Evolutionary conservation across 2,888 invertebrate species (phyloP).

Genomic region (Hermodice carunculata): DNA sequence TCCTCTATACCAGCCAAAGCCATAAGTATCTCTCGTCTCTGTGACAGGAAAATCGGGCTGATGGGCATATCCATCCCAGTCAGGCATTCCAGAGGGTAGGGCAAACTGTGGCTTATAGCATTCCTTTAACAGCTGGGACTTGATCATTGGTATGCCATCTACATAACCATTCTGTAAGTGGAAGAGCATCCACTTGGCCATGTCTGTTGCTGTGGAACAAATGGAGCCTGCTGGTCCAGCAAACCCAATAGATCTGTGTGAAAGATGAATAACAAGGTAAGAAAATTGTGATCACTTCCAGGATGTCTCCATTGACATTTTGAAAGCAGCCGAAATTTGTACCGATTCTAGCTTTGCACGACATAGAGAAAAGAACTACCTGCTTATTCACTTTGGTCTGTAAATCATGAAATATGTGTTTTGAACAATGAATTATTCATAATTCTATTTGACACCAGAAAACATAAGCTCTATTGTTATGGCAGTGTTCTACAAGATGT

Average conservation of each 20-base stretch:
- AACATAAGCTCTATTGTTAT: too few relatives aligned
- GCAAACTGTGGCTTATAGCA: constrained; percentile 18
- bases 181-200: constrained; percentile 51
- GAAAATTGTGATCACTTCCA: too few relatives aligned
- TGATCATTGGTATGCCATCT: neutral
- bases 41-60: constrained; percentile 30
- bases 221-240: constrained; percentile 64
- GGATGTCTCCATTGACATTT: too few relatives aligned
- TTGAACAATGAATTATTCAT: too few relatives aligned
- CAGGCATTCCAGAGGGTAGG: constrained; percentile 6
- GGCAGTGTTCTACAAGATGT: too few relatives aligned
- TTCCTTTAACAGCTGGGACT: neutral
- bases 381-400: too few relatives aligned
- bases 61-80: constrained; percentile 13
- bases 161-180: neutral
- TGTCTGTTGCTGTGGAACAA: constrained; percentile 54
- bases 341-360: too few relatives aligned
- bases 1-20: constrained; percentile 13
- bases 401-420: too few relatives aligned
- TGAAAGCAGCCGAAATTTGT: too few relatives aligned
- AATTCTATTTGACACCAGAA: too few relatives aligned
- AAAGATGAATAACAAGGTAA: too few relatives aligned
- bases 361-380: too few relatives aligned
- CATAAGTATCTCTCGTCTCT: constrained; percentile 10
- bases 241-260: constrained; percentile 49